Conservation (phyloP, 1,140 invertebrate species). For the Drosophila kurseongensis region DNA sequence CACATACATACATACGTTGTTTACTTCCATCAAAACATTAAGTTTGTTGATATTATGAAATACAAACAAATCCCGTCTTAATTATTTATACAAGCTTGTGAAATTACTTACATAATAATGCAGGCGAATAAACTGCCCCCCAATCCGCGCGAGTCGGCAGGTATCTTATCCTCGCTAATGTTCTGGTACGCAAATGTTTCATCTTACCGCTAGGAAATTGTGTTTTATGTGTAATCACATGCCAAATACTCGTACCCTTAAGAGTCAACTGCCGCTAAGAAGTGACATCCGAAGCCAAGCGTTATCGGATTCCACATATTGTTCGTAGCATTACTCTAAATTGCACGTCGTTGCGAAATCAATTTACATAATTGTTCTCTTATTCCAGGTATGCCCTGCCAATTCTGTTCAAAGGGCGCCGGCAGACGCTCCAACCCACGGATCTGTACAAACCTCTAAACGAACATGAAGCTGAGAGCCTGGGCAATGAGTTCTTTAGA, state of each 20-base stretch:
- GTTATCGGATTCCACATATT: constrained; percentile 38
- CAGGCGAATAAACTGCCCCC: constrained; percentile 54
- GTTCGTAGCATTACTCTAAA: constrained; percentile 36
- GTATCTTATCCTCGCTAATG: constrained; percentile 63
- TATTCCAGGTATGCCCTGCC: constrained; percentile 85
- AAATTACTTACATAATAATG: constrained; percentile 40
- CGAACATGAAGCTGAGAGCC: constrained; percentile 85
- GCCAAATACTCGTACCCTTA: constrained; percentile 2
- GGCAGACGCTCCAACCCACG: constrained; percentile 85
- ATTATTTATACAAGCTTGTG: constrained; percentile 11
- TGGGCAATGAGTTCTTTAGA: constrained; percentile 59
- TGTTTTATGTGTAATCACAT: constrained; percentile 11
- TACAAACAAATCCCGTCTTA: constrained; percentile 5
- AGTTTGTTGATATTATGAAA: constrained; percentile 28
- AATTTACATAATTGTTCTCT: constrained; percentile 20
- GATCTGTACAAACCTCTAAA: constrained; percentile 86
- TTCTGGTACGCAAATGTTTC: constrained; percentile 59
- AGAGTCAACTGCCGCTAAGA: constrained; percentile 12
- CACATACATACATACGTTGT: not conserved
- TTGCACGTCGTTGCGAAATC: constrained; percentile 10
- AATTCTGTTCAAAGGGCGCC: constrained; percentile 85
- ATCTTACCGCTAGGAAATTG: constrained; percentile 7
- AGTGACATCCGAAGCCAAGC: constrained; percentile 36
- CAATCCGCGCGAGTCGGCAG: constrained; percentile 68
- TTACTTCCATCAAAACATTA: not conserved